These are phyloP conservation scores for Zaprionus tsacasi DNA, from an alignment of 1,140 invertebrate genomes.

Conservation along the genomic window DNA sequence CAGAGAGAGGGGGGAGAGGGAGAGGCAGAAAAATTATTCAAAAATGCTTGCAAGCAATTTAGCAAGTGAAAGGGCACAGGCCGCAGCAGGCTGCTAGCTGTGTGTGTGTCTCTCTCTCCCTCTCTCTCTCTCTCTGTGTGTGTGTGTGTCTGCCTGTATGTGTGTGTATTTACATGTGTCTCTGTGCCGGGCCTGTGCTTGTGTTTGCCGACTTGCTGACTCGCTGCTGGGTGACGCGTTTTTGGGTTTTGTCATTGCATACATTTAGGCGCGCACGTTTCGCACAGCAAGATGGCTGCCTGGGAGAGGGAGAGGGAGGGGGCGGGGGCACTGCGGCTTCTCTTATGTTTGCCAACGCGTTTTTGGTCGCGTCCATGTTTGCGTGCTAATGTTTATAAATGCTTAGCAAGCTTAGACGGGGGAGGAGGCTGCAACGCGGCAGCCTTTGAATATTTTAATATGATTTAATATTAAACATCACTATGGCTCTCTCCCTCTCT, in stretches of 20 bases:
- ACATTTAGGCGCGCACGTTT: conserved; percentile 63
- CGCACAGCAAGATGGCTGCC: not conserved
- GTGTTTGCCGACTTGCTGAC: conserved; percentile 73
- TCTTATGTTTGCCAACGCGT: conserved; percentile 71
- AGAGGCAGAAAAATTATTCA: conserved; percentile 67
- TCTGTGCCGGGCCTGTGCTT: conserved; percentile 22
- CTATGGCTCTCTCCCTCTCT: conserved; percentile 1
- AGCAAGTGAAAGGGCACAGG: conserved; percentile 39
- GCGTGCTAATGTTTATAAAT: conserved; percentile 84
- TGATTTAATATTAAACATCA: conserved; percentile 83
- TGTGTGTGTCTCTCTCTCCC: not conserved
- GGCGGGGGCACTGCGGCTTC: not conserved
- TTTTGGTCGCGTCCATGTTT: conserved; percentile 78
- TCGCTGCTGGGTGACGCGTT: conserved; percentile 65
- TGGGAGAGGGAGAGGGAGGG: too few species aligned
- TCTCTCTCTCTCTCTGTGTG: conserved; percentile 23
- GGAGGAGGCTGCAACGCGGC: not conserved
- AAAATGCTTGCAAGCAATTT: conserved; percentile 80
- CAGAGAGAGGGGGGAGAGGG: not conserved
- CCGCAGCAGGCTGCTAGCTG: conserved; percentile 30
- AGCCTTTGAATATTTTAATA: conserved; percentile 84
- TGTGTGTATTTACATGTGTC: conserved; percentile 21
- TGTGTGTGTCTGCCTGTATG: conserved; percentile 34
- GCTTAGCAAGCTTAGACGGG: conserved; percentile 56
- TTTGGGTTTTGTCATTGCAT: conserved; percentile 71